Evolutionary conservation across 2,797 vertebrate genomes (phyloP), one percentile per base, ranked within the genome.

Genomic region (Psittacula derbiana): DNA sequence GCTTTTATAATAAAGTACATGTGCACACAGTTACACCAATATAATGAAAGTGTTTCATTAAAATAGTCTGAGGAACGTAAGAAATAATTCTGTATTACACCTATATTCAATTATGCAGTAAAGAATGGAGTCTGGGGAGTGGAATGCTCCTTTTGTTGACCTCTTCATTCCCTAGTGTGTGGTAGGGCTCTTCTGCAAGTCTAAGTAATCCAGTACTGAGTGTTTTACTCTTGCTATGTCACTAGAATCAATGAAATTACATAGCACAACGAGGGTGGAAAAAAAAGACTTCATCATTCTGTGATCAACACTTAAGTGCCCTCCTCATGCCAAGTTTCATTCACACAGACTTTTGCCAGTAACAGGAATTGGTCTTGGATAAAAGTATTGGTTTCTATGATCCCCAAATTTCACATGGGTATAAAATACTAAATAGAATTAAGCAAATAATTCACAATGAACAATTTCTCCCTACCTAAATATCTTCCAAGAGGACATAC

Each of bases 371-470:
- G 10, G 18, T n/a, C 12, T 36, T 40, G 49, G 25, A 25, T 52
- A 1, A 57, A 75, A 49, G 6, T 10, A 8, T 46, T 46, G 6
- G 2, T 60, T 83, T 74, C 11, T 1, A 0, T n/a, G 38, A 67
- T 65, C 46, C 38, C 38, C 21, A 60, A 55, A 82, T 82, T 85
- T 71, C 41, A 71, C 6, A n/a, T 12, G 4, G 7, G 3, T 61
- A 64, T 62, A 64, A 57, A 64, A 46, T 61, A 25, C 24, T 87
- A 38, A 14, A 61, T 2, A 41, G 7, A 83, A 64, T 44, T 16
- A 85, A 86, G 33, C 3, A 90, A 80, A 75, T 43, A 61, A 52
- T 52, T 74, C 28, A 67, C 12, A 67, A 64, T 20, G 6, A 89
- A 40, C 8, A 41, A 38, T 78, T 91, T 70, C 12, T 85, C 21